phyloP scores from a whole-genome alignment of 2,797 vertebrate species.

The Prionace glauca region DNA sequence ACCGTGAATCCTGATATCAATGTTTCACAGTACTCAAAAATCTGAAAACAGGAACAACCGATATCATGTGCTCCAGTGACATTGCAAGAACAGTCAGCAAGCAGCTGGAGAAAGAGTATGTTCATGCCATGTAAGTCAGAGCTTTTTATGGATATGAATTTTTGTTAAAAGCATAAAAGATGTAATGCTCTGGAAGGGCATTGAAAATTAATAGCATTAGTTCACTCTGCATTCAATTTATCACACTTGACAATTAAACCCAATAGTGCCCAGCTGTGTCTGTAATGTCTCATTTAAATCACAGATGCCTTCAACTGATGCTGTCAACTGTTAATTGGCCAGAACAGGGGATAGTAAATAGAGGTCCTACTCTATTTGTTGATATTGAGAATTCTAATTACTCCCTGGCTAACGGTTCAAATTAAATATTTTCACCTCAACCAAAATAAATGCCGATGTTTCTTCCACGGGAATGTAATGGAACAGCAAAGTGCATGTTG shows the following conservation, averaged over 20 bases:
- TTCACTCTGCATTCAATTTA: background rate
- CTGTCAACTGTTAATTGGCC: background rate
- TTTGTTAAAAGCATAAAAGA: background rate
- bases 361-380: background rate
- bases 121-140: background rate
- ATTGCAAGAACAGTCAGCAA: background rate
- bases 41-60: background rate
- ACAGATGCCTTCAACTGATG: background rate
- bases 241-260: background rate
- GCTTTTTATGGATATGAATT: background rate
- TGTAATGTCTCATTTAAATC: background rate
- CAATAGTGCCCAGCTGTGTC: background rate
- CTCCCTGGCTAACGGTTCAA: background rate
- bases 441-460: background rate
- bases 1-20: background rate
- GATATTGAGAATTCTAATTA: background rate
- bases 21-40: background rate
- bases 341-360: background rate
- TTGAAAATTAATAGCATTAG: background rate
- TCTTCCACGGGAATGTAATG: background rate
- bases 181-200: background rate
- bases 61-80: background rate
- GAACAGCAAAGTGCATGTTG: background rate
- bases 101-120: background rate
- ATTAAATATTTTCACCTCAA: background rate